These are phyloP conservation scores for Anoura caudifer DNA, from an alignment of 2,113 vertebrate species.

Conservation along the genomic window DNA sequence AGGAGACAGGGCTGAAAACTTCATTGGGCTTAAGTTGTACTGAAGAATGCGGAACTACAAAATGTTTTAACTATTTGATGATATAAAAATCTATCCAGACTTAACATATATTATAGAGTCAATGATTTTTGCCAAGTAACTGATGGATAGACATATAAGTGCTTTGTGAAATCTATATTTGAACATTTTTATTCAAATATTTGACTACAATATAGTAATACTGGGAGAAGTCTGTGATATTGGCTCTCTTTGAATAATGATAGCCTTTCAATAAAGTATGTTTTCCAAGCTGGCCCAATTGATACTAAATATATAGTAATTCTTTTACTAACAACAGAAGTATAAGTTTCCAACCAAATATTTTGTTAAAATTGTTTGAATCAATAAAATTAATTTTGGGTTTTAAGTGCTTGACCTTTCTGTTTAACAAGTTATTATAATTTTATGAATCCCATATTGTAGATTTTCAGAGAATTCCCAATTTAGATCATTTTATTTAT, in stretches of 20 bases:
- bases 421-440: neutral
- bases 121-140: neutral
- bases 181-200: neutral
- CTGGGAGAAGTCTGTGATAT: slow-evolving; percentile 4
- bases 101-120: neutral
- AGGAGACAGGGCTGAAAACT: neutral
- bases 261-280: neutral
- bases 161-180: neutral
- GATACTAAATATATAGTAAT: neutral
- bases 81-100: neutral
- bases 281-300: neutral
- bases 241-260: neutral
- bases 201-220: slow-evolving; percentile 14
- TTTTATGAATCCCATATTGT: neutral
- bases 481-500: neutral
- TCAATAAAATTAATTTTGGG: neutral
- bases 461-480: neutral
- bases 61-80: neutral
- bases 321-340: neutral
- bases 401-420: neutral
- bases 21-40: neutral
- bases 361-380: neutral
- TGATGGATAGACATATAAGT: neutral
- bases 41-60: neutral
- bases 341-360: neutral